Percentiles rank a stretch among this genome's conserved stretches.
These are phyloP conservation scores for Callimorpha dominula DNA, from an alignment of 2,888 invertebrate genomes.

Conservation along the genomic window DNA sequence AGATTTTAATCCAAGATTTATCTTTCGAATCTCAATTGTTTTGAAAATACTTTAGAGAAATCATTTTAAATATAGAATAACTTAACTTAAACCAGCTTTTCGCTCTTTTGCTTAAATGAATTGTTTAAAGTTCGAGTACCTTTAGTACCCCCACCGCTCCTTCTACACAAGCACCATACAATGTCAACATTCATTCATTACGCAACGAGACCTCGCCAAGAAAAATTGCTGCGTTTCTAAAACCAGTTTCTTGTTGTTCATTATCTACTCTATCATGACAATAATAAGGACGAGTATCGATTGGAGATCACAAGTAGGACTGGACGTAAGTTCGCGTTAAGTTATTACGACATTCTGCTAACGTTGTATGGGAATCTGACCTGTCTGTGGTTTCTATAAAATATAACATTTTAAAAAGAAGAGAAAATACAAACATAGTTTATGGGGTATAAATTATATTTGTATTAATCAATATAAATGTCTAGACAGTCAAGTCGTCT, in stretches of 20 bases:
- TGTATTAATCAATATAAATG: neutral
- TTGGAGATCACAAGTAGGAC: constrained; percentile 55
- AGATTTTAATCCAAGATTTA: constrained; percentile 11
- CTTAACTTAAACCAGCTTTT: neutral
- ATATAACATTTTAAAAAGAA: neutral
- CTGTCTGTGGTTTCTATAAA: constrained; percentile 35
- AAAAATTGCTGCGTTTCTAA: constrained; percentile 74
- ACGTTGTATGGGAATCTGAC: constrained; percentile 52
- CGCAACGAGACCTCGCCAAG: constrained; percentile 80
- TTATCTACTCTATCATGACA: constrained; percentile 49
- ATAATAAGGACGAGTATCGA: constrained; percentile 52
- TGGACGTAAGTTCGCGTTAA: constrained; percentile 56
- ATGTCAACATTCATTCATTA: constrained; percentile 83
- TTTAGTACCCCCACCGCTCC: constrained; percentile 51
- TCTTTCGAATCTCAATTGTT: constrained; percentile 2
- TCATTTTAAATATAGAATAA: neutral
- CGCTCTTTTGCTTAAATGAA: constrained; percentile 24
- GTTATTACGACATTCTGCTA: constrained; percentile 63
- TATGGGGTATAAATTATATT: too few species aligned
- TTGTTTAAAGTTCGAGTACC: constrained; percentile 44
- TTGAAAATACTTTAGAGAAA: neutral
- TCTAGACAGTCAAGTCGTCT: neutral
- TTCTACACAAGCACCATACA: constrained; percentile 62
- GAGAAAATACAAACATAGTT: neutral
- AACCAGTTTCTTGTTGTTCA: constrained; percentile 49